Conservation (phyloP, 2,797 vertebrate genomes). For the Cheirogaleus major region DNA sequence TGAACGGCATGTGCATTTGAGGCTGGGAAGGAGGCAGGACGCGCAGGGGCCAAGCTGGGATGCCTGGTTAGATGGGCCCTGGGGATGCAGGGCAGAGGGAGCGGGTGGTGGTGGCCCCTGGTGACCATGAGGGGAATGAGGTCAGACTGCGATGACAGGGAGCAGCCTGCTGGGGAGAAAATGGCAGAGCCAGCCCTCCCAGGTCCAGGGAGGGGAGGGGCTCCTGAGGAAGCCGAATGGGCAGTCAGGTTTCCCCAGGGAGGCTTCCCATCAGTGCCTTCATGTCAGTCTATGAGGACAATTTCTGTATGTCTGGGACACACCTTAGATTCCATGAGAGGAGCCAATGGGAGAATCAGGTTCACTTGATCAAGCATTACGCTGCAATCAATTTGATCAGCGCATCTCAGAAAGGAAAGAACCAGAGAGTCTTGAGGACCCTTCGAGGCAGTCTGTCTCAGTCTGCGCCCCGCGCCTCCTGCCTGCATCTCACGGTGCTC, state of each 20-base stretch:
- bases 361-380: background rate
- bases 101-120: background rate
- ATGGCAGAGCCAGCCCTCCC: rapidly evolving
- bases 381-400: background rate
- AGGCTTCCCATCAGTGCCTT: background rate
- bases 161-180: background rate
- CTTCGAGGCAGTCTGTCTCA: no score
- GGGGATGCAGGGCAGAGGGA: background rate
- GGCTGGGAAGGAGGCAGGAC: background rate
- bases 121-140: background rate
- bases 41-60: background rate
- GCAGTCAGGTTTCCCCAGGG: background rate
- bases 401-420: background rate
- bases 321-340: background rate
- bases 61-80: background rate
- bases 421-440: background rate
- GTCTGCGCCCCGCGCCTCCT: rapidly evolving
- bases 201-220: background rate
- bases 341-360: background rate
- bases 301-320: background rate
- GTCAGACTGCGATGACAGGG: background rate
- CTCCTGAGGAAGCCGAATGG: background rate
- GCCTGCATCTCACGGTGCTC: background rate
- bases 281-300: background rate
- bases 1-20: background rate